These are phyloP conservation scores for Globia sparganii DNA, from an alignment of 2,888 invertebrate genomes.

Conservation along the genomic window DNA sequence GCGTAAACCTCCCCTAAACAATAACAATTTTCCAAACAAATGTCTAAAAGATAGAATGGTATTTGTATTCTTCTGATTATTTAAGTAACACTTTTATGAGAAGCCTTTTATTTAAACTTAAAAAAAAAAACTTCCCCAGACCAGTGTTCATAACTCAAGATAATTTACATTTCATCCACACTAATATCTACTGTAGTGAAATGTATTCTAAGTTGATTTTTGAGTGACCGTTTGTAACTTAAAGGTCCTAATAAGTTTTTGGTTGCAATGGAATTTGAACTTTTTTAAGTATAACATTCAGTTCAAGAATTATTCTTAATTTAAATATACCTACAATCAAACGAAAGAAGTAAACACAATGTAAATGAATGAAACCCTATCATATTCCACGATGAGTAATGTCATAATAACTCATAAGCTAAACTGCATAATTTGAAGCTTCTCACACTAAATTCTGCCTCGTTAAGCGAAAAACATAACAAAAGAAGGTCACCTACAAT, in stretches of 20 bases:
- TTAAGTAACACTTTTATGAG: not conserved
- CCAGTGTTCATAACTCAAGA: too few species aligned
- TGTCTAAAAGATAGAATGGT: not conserved
- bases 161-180: too few species aligned
- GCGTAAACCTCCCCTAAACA: not conserved
- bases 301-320: not conserved
- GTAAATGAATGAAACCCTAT: not conserved
- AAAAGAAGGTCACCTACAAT: constrained; percentile 30
- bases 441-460: constrained; percentile 23
- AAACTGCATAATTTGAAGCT: constrained; percentile 15
- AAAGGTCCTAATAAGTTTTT: too few species aligned
- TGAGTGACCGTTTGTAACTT: too few species aligned
- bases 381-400: not conserved
- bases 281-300: not conserved
- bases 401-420: not conserved
- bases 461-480: constrained; percentile 15
- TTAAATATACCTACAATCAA: not conserved
- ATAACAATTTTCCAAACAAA: not conserved
- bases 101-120: not conserved
- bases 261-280: not conserved
- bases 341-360: not conserved
- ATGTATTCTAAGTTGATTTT: too few species aligned
- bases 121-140: not conserved
- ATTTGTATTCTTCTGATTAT: not conserved
- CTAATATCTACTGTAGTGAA: too few species aligned